Evolutionary conservation across 2,113 vertebrate species (phyloP), one percentile per base, ranked within the genome.

Genomic region (Semnornis frantzii): DNA sequence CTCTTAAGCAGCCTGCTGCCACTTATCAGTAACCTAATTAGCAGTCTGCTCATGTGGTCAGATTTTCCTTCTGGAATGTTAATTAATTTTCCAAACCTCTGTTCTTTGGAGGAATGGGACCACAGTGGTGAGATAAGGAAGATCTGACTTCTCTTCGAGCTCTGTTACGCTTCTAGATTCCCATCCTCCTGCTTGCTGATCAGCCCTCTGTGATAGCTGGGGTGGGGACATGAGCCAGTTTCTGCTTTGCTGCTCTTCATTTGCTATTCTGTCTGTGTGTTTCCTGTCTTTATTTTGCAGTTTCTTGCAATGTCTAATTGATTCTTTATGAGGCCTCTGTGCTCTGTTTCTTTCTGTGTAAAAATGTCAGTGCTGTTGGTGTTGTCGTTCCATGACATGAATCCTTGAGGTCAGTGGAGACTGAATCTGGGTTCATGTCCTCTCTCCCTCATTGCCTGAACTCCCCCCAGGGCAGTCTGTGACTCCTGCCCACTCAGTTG

Each of bases 71-170:
- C 74, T 73, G 62, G 95, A 92, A 92, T 92, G 62, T 81, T 96
- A 97, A 90, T 93, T 91, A 91, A 93, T 91, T 87, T 92, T 85
- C 42, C 30, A 68, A 70, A 68, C 78, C 57, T 92, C 59, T 85
- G 46, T 92, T 91, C 34, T 78, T 85, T 85, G 59, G 93, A 83
- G 50, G 19, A 88, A 63, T 62, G 50, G 65, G 79, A 89, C 82
- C 65, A 66, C 37, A 2, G 8, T 82, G 52, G 75, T 42, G 57
- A 87, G 88, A 90, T 84, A 88, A 88, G 82, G 37, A 80, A 75
- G 44, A 62, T 60, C 37, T 62, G 76, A 30, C 34, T 94, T 85
- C 58, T 66, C 62, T 88, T 87, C 44, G 65, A 69, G 55, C 28
- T 66, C 71, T 60, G 46, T 66, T 89, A 74, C 17, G 3, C 31